These are phyloP conservation scores for Acrobasis repandana DNA, from an alignment of 2,888 invertebrate genomes.

Conservation along the genomic window DNA sequence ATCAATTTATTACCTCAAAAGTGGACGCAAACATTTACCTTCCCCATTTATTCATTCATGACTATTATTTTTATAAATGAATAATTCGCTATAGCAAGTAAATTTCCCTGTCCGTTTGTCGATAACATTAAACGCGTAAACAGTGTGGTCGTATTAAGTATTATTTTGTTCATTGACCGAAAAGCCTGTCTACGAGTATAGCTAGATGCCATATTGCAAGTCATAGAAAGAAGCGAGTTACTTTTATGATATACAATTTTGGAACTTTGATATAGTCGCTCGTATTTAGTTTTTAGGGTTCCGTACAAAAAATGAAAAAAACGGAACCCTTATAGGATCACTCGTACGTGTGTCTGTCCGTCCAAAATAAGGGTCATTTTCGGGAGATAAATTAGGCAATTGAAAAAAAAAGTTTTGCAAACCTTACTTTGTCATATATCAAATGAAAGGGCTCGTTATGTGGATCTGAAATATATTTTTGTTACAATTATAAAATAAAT, in stretches of 20 bases:
- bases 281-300: too few relatives aligned
- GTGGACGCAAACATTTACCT: not conserved
- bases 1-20: not conserved
- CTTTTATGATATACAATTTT: not conserved
- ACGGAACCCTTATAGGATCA: too few relatives aligned
- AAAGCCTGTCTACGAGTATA: slow-evolving; percentile 39
- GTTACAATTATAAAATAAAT: too few relatives aligned
- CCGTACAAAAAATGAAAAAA: too few relatives aligned
- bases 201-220: slow-evolving; percentile 27
- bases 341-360: too few relatives aligned
- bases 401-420: too few relatives aligned
- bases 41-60: not conserved
- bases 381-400: too few relatives aligned
- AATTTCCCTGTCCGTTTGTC: slow-evolving; percentile 28
- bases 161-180: slow-evolving; percentile 45
- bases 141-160: slow-evolving; percentile 46
- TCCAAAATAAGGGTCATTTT: too few relatives aligned
- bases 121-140: slow-evolving; percentile 46
- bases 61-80: slow-evolving; percentile 15
- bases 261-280: too few relatives aligned
- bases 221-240: not conserved
- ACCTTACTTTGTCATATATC: too few relatives aligned
- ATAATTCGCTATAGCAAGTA: slow-evolving; percentile 23
- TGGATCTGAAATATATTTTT: too few relatives aligned
- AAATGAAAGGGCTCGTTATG: too few relatives aligned